Evolutionary conservation across 2,888 invertebrate species (phyloP), one percentile per base, ranked within the genome.

Genomic region (Temnothorax unifasciatus): DNA sequence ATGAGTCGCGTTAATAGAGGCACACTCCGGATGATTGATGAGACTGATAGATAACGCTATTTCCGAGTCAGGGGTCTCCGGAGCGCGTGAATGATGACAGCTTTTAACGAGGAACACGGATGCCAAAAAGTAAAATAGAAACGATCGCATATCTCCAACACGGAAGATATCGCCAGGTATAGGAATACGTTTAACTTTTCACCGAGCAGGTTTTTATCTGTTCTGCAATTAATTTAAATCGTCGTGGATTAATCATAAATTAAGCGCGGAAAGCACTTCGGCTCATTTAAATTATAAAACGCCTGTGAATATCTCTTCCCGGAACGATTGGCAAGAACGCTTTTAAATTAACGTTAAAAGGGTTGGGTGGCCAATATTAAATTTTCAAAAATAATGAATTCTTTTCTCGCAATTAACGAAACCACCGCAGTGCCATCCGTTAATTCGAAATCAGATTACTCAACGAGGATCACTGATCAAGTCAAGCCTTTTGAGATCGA

Each of bases 1-100:
- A 90, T 83, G 86, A 90, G 84, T 84, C 86, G 82, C 71, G 82
- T 75, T 83, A 89, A 87, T 84, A 75, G 83, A 73, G 75, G 79
- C 85, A 74, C 71, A 57, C 66, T 76, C 81, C 86, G 61, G 9
- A 15, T 64, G 88, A 90, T 87, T 82, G 89, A 86, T 66, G 66
- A 61, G 34, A 59, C 52, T 59, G 85, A 87, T 83, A 87, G 84
- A 84, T 84, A 61, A 83, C 61, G 68, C 76, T 54, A 54, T 76
- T 85, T 83, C 69, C 44, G 57, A 83, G 59, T 74, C 82, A 54
- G 34, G 79, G 57, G 73, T 71, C 73, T 79, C 73, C 73, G 34
- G 57, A 57, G 73, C 57, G 77, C 71, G 57, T 73, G 73, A 79
- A 79, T 71, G 34, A 73, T 71, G 79, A 71, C 73, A 79, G 79